A percentile compares a stretch with the other conserved stretches of the same genome.
Evolutionary conservation across 2,113 vertebrate species (phyloP).

Genomic region (Carettochelys insculpta): DNA sequence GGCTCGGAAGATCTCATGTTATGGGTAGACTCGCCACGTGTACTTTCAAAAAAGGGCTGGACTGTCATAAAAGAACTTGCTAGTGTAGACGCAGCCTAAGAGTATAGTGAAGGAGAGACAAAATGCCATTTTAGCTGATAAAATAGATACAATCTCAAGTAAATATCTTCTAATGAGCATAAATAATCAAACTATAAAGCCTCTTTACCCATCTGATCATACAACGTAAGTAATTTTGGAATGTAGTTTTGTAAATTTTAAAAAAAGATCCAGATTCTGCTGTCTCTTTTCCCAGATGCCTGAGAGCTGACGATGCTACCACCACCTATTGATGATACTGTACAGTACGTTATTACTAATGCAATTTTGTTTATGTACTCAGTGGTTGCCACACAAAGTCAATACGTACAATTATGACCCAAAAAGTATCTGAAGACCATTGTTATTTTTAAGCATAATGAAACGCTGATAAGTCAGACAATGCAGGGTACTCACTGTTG

Average conservation of each 20-base stretch:
- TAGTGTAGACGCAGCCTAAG: too few species aligned
- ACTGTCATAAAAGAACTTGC: too few species aligned
- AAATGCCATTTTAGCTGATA: background rate
- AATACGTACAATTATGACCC: background rate
- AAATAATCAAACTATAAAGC: background rate
- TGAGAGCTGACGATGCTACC: background rate
- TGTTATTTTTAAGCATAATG: slow-evolving; percentile 18
- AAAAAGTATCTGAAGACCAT: slow-evolving; percentile 46
- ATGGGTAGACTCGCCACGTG: too few species aligned
- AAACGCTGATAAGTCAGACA: slow-evolving; percentile 38
- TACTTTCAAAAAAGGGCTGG: too few species aligned
- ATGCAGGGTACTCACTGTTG: slow-evolving; percentile 46
- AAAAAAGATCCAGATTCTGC: background rate
- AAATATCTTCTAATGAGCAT: background rate
- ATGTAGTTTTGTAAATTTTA: slow-evolving; percentile 1
- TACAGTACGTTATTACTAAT: slow-evolving; percentile 19
- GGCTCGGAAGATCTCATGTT: too few species aligned
- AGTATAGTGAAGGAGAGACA: background rate
- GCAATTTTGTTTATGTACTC: background rate
- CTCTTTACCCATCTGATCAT: background rate
- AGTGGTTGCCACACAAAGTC: slow-evolving; percentile 11
- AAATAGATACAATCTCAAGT: slow-evolving; percentile 4
- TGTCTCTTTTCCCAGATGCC: background rate
- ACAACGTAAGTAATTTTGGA: background rate
- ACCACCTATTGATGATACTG: background rate